phyloP scores from a whole-genome alignment of 2,888 invertebrate genomes.

The Cetonia aurata region DNA sequence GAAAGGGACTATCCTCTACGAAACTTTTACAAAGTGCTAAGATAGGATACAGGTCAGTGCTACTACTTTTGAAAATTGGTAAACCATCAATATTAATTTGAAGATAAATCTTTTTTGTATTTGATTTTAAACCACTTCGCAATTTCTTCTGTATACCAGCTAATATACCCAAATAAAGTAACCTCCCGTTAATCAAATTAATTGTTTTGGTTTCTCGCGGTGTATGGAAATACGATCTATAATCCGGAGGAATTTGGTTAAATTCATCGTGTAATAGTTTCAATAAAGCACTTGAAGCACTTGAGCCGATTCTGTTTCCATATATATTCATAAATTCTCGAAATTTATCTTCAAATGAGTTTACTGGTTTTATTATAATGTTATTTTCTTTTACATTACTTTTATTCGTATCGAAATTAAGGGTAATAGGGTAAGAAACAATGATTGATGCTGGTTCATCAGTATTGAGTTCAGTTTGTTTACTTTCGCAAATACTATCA shows the following conservation, averaged over 20 bases:
- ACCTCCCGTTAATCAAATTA: not conserved
- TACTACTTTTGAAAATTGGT: conserved; percentile 48
- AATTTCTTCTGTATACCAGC: not conserved
- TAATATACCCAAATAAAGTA: conserved; percentile 1
- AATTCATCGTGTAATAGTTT: not conserved
- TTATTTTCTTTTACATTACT: no score
- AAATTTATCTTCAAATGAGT: no score
- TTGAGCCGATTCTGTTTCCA: not conserved
- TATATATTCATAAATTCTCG: no score
- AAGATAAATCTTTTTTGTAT: conserved; percentile 19
- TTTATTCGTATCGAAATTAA: no score
- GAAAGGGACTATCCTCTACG: conserved; percentile 42
- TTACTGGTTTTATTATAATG: no score
- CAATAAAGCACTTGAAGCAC: not conserved
- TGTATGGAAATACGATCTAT: not conserved
- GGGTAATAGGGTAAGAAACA: no score
- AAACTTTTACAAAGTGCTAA: conserved; percentile 44
- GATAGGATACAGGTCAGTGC: conserved; percentile 47
- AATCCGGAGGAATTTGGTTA: not conserved
- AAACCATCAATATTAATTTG: conserved; percentile 50
- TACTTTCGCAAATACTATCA: no score
- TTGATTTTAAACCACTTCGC: conserved; percentile 26
- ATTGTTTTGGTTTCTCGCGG: not conserved
- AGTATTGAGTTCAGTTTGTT: no score
- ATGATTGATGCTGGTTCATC: no score